A percentile compares a stretch with the other conserved stretches of the same genome.
Conservation (phyloP, 1,140 invertebrate genomes). For the Trachymyrmex septentrionalis region DNA sequence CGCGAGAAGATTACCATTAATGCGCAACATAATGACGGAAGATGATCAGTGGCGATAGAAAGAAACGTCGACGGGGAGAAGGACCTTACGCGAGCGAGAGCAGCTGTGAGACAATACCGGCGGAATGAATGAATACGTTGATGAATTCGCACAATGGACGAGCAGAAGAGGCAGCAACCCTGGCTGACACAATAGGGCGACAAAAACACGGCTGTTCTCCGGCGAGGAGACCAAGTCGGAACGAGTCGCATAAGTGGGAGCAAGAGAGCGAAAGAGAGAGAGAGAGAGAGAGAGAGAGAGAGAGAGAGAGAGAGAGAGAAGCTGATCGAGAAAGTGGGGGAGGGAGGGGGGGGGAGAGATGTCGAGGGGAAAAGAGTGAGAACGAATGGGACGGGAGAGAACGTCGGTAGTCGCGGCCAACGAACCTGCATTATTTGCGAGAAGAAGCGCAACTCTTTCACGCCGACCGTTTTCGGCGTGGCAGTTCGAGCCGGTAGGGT, state of each 20-base stretch:
- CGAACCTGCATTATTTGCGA: conserved; percentile 76
- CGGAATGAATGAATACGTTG: conserved; percentile 85
- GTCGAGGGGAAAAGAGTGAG: conserved; percentile 60
- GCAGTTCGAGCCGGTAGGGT: conserved; percentile 15
- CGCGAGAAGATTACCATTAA: conserved; percentile 75
- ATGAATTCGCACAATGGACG: conserved; percentile 84
- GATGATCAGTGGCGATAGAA: conserved; percentile 62
- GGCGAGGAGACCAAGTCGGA: conserved; percentile 76
- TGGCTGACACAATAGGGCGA: conserved; percentile 82
- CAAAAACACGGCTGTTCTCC: conserved; percentile 82
- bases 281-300: conserved; percentile 47
- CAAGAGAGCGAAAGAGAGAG: conserved; percentile 26
- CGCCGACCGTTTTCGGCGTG: conserved; percentile 60
- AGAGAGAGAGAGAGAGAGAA: conserved; percentile 36
- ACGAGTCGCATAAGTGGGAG: conserved; percentile 61
- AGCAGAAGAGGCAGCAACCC: conserved; percentile 79
- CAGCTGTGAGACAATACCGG: conserved; percentile 82
- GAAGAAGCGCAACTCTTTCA: conserved; percentile 72
- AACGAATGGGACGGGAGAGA: conserved; percentile 62
- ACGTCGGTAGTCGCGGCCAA: conserved; percentile 68
- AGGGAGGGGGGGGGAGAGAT: conserved; percentile 22
- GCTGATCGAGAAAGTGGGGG: not conserved
- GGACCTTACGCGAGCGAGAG: conserved; percentile 66
- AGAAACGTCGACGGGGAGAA: conserved; percentile 46
- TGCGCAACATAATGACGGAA: conserved; percentile 76